Evolutionary conservation across 2,113 vertebrate species (phyloP).

Genomic region (Rissa tridactyla): DNA sequence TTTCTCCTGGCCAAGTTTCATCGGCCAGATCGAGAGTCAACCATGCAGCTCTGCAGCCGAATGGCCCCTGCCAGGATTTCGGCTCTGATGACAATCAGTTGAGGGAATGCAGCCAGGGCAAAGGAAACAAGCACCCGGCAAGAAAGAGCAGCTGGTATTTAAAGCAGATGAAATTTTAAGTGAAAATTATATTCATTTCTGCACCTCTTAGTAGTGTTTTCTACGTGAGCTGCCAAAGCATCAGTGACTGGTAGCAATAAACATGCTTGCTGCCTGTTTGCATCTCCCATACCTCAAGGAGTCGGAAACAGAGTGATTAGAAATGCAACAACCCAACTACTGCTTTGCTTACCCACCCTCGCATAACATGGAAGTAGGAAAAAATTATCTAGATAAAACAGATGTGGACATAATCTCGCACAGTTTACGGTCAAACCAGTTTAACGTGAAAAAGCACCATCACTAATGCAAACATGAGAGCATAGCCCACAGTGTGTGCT

Average conservation of each 20-base stretch:
- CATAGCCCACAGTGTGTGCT: neutral
- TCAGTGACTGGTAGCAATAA: neutral
- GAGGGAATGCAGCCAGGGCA: neutral
- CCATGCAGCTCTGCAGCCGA: rapidly evolving
- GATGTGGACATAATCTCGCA: neutral
- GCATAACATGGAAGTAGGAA: neutral
- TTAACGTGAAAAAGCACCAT: constrained; percentile 17
- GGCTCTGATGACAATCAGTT: neutral
- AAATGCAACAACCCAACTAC: neutral
- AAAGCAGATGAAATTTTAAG: neutral
- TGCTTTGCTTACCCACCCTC: neutral
- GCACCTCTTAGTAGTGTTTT: neutral
- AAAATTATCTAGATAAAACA: neutral
- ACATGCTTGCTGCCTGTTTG: neutral
- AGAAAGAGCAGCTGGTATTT: neutral
- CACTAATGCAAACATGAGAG: constrained; percentile 14
- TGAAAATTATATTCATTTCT: neutral
- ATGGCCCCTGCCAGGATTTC: neutral
- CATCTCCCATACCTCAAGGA: neutral
- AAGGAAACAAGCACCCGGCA: neutral
- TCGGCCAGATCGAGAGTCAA: neutral
- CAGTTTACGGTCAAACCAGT: constrained; percentile 35
- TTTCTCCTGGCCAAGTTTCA: neutral
- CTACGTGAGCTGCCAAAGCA: neutral
- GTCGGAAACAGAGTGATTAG: neutral